These are phyloP conservation scores for Agelas oroides DNA, from an alignment of 37 sponge, comb jelly and placozoan species.

Conservation along the genomic window DNA sequence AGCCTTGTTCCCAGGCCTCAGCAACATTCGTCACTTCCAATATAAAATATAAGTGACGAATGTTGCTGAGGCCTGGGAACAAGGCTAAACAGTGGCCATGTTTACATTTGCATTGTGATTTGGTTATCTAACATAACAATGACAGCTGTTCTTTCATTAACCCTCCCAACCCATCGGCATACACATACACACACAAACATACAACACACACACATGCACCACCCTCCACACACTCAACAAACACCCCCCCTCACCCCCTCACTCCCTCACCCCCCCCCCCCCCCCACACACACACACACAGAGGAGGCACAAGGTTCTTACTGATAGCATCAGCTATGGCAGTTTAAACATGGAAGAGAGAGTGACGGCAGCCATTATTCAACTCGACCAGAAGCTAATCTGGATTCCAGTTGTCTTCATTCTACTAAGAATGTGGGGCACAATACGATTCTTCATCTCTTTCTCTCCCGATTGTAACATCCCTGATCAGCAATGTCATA, in stretches of 20 bases:
- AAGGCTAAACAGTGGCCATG: too few relatives aligned
- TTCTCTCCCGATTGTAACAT: background rate
- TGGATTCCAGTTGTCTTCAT: constrained; percentile 70
- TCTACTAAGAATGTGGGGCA: constrained; percentile 67
- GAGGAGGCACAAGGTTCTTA: background rate
- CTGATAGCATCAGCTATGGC: background rate
- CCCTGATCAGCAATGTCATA: background rate
- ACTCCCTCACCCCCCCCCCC: constrained; percentile 1
- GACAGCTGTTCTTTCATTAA: background rate
- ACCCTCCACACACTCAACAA: background rate
- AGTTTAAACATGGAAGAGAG: background rate
- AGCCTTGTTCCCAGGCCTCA: too few relatives aligned
- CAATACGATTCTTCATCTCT: constrained; percentile 61
- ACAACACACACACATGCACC: constrained; percentile 1
- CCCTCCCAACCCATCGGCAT: background rate
- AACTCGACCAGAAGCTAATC: constrained; percentile 55
- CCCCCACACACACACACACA: constrained; percentile 25
- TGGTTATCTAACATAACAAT: too few relatives aligned
- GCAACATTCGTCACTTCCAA: too few relatives aligned
- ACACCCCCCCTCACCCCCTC: constrained; percentile 23
- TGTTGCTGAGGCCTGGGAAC: too few relatives aligned
- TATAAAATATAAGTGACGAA: too few relatives aligned
- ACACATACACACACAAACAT: constrained; percentile 42
- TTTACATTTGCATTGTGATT: background rate
- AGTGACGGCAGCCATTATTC: constrained; percentile 22